Base-by-base conservation (phyloP, 2,888 invertebrate species). In the Archaeoteleia sp. region DNA sequence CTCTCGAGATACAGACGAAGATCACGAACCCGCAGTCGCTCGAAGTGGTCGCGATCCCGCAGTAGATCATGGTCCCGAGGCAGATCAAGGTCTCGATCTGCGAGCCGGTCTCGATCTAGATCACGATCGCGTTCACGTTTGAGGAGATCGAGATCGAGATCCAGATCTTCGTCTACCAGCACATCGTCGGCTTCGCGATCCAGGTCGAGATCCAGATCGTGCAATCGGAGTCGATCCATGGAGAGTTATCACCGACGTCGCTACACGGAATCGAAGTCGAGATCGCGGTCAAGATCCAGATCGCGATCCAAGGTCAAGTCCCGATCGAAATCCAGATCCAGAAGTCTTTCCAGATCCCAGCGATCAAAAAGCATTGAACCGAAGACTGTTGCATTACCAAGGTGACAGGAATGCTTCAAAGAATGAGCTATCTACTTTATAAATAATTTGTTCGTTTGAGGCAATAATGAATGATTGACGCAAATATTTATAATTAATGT, bases 1-100 rank as follows among this genome's bases (percentile, higher is more conserved):
- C 74, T 77, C 13, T 81, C 84, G 0, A 77, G 82, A 55, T 74
- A 83, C 1, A 81, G 86, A 53, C 86, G 83, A 6, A 76, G 82
- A 74, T 82, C 82, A 6, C 78, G 83, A 67, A 78, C 79, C 17
- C 77, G 81, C 30, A 84, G 83, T 75, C 79, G 78, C 10, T 81
- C 82, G 1, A 76, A 81, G 10, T 70, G 78, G 63, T 76, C 77
- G 1, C 81, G 82, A 54, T 81, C 80, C 15, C 72, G 77, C 17
- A 82, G 78, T 40, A 78, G 80, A 66, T 86, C 86, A 55, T 78
- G 80, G 72, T 85, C 82, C 1, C 73, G 78, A 1, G 76, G 75
- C n/a, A 76, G 81, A 53, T 79, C 78, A 43, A 72, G 71, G 20
- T 58, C 71, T 9, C 61, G 62, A 12, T 67, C 20, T 20, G 5